Conservation (phyloP, 2,888 invertebrate genomes). For the Eupithecia insigniata region DNA sequence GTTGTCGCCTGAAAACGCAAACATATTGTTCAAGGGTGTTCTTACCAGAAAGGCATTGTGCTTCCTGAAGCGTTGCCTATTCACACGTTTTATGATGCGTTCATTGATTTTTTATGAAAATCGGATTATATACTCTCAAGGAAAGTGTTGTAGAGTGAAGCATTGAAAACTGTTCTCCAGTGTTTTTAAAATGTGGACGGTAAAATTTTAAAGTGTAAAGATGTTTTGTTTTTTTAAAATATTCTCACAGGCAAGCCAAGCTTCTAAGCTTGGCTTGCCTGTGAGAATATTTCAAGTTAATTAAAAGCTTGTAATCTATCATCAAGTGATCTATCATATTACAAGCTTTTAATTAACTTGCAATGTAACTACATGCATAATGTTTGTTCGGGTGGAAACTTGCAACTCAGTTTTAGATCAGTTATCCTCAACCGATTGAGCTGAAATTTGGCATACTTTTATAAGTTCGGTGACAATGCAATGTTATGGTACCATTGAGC, state of each 20-base stretch:
- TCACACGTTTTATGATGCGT: slow-evolving; percentile 15
- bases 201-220: not conserved
- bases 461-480: too few species aligned
- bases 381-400: too few species aligned
- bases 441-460: too few species aligned
- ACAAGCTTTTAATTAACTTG: too few species aligned
- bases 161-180: not conserved
- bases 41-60: not conserved
- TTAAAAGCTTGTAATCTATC: too few species aligned
- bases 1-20: not conserved
- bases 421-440: too few species aligned
- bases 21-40: not conserved
- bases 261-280: too few species aligned
- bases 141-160: slow-evolving; percentile 7
- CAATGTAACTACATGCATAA: too few species aligned
- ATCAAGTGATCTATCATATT: too few species aligned
- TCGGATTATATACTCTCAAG: slow-evolving; percentile 17
- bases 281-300: too few species aligned
- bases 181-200: not conserved
- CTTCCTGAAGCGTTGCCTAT: slow-evolving; percentile 9
- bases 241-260: not conserved
- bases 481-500: too few species aligned
- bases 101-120: slow-evolving; percentile 25
- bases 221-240: not conserved
- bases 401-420: too few species aligned